phyloP scores from a whole-genome alignment of 2,888 invertebrate species.

The Coenonympha glycerion region DNA sequence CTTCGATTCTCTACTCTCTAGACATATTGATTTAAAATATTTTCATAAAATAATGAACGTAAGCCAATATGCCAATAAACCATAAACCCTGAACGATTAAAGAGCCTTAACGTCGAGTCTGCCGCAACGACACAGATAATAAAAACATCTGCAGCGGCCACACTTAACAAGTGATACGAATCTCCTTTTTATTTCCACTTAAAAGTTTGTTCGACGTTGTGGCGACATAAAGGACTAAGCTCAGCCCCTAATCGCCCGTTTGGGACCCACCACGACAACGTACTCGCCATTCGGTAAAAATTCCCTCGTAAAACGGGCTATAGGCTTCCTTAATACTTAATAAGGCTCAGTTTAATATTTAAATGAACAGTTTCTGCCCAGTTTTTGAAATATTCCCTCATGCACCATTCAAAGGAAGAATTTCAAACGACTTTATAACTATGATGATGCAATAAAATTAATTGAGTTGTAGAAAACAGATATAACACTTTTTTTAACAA shows the following conservation, averaged over 20 bases:
- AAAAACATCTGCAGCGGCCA: constrained; percentile 38
- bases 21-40: neutral
- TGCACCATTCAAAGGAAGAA: too few relatives aligned
- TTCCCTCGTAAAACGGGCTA: neutral
- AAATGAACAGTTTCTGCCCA: neutral
- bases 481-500: too few relatives aligned
- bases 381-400: too few relatives aligned
- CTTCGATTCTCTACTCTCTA: too few relatives aligned
- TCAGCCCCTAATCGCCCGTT: constrained; percentile 45
- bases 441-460: too few relatives aligned
- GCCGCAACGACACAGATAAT: constrained; percentile 42
- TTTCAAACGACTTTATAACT: too few relatives aligned
- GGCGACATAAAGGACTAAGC: constrained; percentile 47
- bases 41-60: neutral
- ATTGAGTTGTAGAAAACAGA: too few relatives aligned
- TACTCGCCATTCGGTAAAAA: constrained; percentile 15
- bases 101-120: neutral
- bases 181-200: constrained; percentile 52
- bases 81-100: neutral
- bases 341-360: neutral
- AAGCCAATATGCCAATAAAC: too few relatives aligned
- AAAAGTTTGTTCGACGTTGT: constrained; percentile 48
- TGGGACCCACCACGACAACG: constrained; percentile 39
- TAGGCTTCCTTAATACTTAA: constrained; percentile 3
- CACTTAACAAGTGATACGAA: constrained; percentile 39